Percentiles rank a stretch among this genome's conserved stretches.
phyloP scores from a whole-genome alignment of 2,797 vertebrate species.

The Eurystomus glaucurus region DNA sequence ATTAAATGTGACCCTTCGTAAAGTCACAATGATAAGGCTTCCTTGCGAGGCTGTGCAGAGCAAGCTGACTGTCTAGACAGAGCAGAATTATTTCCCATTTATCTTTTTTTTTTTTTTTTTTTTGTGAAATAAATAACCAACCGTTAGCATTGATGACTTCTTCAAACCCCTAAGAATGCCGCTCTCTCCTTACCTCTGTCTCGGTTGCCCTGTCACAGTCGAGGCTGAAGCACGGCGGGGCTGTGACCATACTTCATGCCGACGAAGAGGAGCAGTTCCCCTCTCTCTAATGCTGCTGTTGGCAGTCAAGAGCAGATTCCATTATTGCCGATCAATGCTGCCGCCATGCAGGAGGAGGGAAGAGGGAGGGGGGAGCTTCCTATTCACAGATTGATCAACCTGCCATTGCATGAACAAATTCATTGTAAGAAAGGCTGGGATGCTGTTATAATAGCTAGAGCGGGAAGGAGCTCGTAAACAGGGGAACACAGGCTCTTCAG shows the following conservation, averaged over 20 bases:
- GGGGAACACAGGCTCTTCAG: conserved; percentile 54
- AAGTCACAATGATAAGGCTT: not conserved
- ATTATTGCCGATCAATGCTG: conserved; percentile 87
- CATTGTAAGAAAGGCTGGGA: conserved; percentile 77
- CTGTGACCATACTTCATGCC: conserved; percentile 64
- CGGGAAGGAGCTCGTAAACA: conserved; percentile 73
- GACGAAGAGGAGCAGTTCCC: conserved; percentile 77
- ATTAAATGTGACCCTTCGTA: conserved; percentile 3
- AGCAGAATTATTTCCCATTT: not conserved
- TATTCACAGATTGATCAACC: conserved; percentile 86
- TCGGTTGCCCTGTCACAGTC: not conserved
- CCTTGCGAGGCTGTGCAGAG: not conserved
- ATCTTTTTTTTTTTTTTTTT: not conserved
- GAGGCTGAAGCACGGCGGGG: conserved; percentile 65
- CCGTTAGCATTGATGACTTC: not conserved
- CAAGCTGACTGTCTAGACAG: not conserved
- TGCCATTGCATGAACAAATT: conserved; percentile 84
- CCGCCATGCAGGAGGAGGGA: conserved; percentile 83
- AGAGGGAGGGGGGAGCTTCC: conserved; percentile 83
- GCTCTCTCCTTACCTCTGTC: conserved; percentile 8
- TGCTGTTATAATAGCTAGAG: conserved; percentile 76
- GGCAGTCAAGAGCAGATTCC: conserved; percentile 82
- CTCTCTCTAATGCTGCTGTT: conserved; percentile 80
- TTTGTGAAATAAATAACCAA: not conserved
- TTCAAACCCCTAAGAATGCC: not conserved